Evolutionary conservation across 2,797 vertebrate species (phyloP), one percentile per base, ranked within the genome.

Genomic region (Hozukius guyotensis): DNA sequence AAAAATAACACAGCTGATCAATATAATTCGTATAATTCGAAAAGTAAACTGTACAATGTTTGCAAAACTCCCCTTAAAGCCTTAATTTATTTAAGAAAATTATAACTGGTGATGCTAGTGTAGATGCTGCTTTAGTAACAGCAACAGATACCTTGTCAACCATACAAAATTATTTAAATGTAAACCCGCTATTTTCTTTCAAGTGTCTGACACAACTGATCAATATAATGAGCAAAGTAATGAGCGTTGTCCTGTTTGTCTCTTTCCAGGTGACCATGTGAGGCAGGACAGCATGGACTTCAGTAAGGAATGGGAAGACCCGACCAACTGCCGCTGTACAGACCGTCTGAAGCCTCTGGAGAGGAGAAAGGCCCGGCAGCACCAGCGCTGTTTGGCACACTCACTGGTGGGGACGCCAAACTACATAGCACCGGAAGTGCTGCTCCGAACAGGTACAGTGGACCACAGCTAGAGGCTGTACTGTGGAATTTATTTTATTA

Each of bases 211-310:
- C 25, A 1, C 36, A 36, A n/a, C 22, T 46, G 20, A 22, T n/a
- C 14, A 8, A 4, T 8, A 2, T n/a, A 11, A 31, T 20, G 13
- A 36, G 12, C 20, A 8, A 4, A 46, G 32, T 31, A 14, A 14
- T 14, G 12, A 71, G 38, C 1, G 20, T 18, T 31, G 14, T n/a
- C 0, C 18, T 56, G 42, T 62, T 8, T 63, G 22, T 68, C 5
- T 60, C 78, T 77, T 0, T 55, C 12, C 75, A 99, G 98, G 98
- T 64, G 98, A 99, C 82, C 98, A 99, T 1, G 95, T 96, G 60
- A 96, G 98, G 36, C 98, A 99, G 92, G 98, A 99, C 92, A 99
- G 98, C 74, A 99, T 99, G 98, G 98, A 99, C 95, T 99, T 99
- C 93, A 99, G 98, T 91, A 99, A 93, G 16, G 98, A 99, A n/a